Base-by-base conservation (phyloP, 2,888 invertebrate genomes). In the Drosophila algonquin region DNA sequence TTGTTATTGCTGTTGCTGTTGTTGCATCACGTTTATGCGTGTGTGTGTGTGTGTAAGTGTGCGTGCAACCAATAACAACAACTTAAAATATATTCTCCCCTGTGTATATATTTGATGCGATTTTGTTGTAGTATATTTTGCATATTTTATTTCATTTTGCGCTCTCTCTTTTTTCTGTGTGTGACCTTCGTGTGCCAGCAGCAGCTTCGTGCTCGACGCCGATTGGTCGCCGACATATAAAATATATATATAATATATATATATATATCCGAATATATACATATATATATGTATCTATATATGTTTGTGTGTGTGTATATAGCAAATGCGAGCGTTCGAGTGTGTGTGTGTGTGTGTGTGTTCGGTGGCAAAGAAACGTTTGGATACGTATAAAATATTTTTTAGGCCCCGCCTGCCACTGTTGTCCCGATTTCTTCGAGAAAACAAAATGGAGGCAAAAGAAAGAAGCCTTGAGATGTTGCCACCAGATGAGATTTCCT, bases 131-230 rank as follows among this genome's bases (percentile, higher is more conserved):
- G 40, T 86, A 84, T 84, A 88, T 82, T 88, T 80, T 80, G 87
- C 88, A 88, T 86, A 88, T 84, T 88, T 82, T 86, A 84, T 88
- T 86, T 71, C 74, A 80, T 80, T 85, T 77, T 75, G 80, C 69
- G 40, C 40, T 40, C 81, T 63, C 76, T 79, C 88, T 81, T 87
- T 85, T 60, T 44, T 75, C 64, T 48, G 10, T 73, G 18, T 60
- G 59, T 44, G 53, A 63, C 57, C 57, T 72, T 69, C 56, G 69
- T 69, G 63, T 53, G 64, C 75, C 68, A 48, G 52, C 24, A 18
- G 21, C 60, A 71, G 63, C 81, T 87, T 87, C 86, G 77, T 84
- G 86, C 78, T 88, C 69, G 24, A 78, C 86, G 73, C 83, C 78
- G 81, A 84, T 84, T 84, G 83, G 83, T 79, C 45, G 54, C 80